Evolutionary conservation across 2,888 invertebrate genomes (phyloP).

Genomic region (Eucriotettix oculatus): DNA sequence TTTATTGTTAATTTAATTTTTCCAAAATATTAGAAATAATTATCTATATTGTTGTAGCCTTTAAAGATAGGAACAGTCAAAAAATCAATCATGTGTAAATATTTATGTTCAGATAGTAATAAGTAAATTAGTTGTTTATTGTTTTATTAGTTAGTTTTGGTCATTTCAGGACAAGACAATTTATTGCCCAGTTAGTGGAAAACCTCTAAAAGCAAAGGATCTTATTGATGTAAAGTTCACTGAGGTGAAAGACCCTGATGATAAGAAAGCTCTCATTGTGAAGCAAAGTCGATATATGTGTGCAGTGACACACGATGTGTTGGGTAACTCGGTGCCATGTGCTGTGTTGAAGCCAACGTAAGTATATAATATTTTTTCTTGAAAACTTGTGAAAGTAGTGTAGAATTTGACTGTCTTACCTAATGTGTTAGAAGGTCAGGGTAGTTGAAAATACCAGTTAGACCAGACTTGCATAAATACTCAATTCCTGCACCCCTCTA

Average conservation of each 20-base stretch:
- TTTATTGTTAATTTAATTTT: no score
- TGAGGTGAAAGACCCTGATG: slow-evolving; percentile 70
- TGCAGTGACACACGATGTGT: slow-evolving; percentile 88
- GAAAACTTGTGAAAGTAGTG: background rate
- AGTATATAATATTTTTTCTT: slow-evolving; percentile 22
- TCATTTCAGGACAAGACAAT: slow-evolving; percentile 45
- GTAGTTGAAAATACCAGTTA: no score
- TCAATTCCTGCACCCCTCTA: no score
- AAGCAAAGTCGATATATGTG: slow-evolving; percentile 93
- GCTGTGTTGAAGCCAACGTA: slow-evolving; percentile 81
- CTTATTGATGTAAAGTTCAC: slow-evolving; percentile 88
- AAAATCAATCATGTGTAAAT: background rate
- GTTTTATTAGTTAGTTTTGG: background rate
- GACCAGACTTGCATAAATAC: no score
- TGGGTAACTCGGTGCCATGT: slow-evolving; percentile 87
- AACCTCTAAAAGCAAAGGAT: slow-evolving; percentile 78
- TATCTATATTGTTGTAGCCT: no score
- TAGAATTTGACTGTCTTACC: background rate
- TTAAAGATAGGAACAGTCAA: no score
- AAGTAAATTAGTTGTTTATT: no score
- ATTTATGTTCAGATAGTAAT: background rate
- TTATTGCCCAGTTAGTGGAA: slow-evolving; percentile 70
- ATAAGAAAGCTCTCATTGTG: slow-evolving; percentile 69
- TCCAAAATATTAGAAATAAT: no score
- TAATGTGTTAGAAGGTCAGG: no score